Conservation (phyloP, 2,888 invertebrate species). For the Drosophila helvetica region DNA sequence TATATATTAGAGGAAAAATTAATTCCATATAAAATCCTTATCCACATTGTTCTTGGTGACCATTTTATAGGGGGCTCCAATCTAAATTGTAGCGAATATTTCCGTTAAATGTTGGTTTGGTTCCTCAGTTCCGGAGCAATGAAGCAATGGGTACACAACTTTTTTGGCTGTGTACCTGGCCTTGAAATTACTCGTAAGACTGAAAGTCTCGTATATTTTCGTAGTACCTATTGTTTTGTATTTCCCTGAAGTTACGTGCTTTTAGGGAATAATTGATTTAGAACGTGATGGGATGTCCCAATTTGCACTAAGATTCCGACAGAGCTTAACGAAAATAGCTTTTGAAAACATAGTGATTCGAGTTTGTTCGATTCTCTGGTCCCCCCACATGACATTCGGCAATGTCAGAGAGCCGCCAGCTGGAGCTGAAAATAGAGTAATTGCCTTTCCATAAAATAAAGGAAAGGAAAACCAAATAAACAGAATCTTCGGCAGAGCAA, state of each 20-base stretch:
- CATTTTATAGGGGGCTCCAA: too few relatives aligned
- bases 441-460: slow-evolving; percentile 38
- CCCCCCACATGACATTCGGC: neutral
- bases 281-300: slow-evolving; percentile 29
- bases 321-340: neutral
- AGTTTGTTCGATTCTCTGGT: slow-evolving; percentile 1
- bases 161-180: neutral
- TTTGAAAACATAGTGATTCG: neutral
- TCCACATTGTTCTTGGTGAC: neutral
- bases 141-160: too few relatives aligned
- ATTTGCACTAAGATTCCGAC: neutral
- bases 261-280: slow-evolving; percentile 4
- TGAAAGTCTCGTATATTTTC: neutral
- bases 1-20: neutral
- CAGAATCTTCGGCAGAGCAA: slow-evolving; percentile 20
- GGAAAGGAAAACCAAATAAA: slow-evolving; percentile 43
- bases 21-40: neutral
- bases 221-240: neutral
- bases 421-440: slow-evolving; percentile 49
- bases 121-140: too few relatives aligned
- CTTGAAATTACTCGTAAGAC: neutral
- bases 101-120: too few relatives aligned
- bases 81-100: too few relatives aligned
- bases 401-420: slow-evolving; percentile 17
- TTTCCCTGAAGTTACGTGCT: slow-evolving; percentile 29